These are phyloP conservation scores for Tangara arthus DNA, from an alignment of 2,797 vertebrate species.

Conservation along the genomic window DNA sequence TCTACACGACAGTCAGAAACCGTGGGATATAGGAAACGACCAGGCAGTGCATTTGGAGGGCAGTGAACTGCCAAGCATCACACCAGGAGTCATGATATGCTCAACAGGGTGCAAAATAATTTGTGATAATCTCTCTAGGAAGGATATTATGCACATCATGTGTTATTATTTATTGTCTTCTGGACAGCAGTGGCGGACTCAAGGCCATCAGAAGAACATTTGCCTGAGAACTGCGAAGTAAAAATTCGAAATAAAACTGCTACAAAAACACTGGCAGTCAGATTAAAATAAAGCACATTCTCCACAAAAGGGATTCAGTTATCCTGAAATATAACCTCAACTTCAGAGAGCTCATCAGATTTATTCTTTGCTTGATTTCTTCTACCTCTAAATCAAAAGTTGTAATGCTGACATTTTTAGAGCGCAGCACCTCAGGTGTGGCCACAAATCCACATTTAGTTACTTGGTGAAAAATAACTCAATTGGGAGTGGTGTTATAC, in stretches of 20 bases:
- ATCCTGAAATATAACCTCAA: background rate
- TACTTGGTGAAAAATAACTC: background rate
- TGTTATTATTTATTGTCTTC: conserved; percentile 19
- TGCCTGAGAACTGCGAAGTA: background rate
- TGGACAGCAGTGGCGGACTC: background rate
- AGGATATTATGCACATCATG: conserved; percentile 15
- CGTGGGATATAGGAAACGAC: background rate
- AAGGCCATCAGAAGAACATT: background rate
- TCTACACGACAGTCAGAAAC: background rate
- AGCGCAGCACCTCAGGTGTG: background rate
- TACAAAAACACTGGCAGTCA: background rate
- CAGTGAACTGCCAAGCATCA: background rate
- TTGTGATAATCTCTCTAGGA: background rate
- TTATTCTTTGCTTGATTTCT: background rate
- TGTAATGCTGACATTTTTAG: background rate
- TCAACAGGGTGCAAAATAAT: conserved; percentile 43
- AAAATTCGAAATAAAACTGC: background rate
- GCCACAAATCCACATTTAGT: background rate
- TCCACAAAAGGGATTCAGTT: background rate
- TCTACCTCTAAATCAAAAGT: background rate
- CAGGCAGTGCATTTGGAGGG: background rate
- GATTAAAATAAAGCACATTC: background rate
- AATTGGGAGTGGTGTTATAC: background rate
- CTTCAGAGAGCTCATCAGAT: background rate
- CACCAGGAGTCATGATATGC: background rate